A percentile compares a stretch with the other conserved stretches of the same genome.
These are phyloP conservation scores for Esox masquinongy DNA, from an alignment of 2,797 vertebrate species.

Conservation along the genomic window DNA sequence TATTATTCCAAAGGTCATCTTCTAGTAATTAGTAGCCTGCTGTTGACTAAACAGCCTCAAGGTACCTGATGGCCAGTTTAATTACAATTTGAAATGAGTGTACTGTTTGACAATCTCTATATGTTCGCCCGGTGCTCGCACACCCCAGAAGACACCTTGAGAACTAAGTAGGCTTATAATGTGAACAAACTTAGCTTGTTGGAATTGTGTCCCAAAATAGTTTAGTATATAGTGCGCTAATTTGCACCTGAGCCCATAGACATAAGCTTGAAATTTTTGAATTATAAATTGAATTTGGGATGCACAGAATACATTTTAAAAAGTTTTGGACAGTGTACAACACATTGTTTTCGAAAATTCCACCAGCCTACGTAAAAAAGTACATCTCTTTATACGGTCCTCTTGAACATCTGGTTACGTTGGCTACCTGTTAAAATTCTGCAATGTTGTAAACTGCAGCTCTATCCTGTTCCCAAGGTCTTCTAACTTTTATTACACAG, in stretches of 20 bases:
- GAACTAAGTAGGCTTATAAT: conserved; percentile 71
- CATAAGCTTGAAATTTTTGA: neutral
- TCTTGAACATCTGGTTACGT: neutral
- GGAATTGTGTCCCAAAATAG: conserved; percentile 29
- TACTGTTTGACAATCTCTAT: conserved; percentile 81
- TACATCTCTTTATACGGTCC: too few species aligned
- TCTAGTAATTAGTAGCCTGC: conserved; percentile 86
- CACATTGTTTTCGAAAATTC: too few species aligned
- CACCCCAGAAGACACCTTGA: conserved; percentile 74
- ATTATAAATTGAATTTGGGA: neutral
- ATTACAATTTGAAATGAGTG: conserved; percentile 87
- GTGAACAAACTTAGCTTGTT: conserved; percentile 71
- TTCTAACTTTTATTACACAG: neutral
- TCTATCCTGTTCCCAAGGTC: neutral
- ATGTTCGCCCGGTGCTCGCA: conserved; percentile 75
- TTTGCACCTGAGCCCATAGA: neutral
- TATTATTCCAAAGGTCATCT: conserved; percentile 88
- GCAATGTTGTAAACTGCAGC: neutral
- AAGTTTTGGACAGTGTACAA: neutral
- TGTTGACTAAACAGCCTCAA: conserved; percentile 87
- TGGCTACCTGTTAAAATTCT: neutral
- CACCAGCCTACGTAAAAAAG: too few species aligned
- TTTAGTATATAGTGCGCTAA: neutral
- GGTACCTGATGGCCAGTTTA: conserved; percentile 85
- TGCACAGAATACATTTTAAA: neutral